Evolutionary conservation across 1,140 invertebrate species (phyloP).

Genomic region (Magallana angulata): DNA sequence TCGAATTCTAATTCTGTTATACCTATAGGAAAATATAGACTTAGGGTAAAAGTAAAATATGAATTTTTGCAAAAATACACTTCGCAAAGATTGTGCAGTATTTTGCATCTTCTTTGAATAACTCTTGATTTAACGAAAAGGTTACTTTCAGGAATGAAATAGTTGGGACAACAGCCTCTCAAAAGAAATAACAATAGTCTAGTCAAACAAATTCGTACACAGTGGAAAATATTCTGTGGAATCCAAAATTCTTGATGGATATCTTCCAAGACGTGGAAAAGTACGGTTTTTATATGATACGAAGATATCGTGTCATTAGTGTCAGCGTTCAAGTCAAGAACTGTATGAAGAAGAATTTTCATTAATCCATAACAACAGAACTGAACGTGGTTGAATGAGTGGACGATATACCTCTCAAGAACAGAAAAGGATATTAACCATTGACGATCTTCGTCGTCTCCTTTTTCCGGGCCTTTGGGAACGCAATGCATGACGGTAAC

Average conservation of each 20-base stretch:
- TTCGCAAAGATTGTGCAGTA: background rate
- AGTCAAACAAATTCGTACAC: background rate
- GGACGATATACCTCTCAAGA: background rate
- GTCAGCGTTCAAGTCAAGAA: background rate
- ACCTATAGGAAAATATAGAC: background rate
- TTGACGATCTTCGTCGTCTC: background rate
- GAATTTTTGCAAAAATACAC: background rate
- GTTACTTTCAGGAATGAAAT: background rate
- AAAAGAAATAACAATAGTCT: background rate
- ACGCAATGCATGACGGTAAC: background rate
- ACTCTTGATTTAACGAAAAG: background rate
- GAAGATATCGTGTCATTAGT: background rate
- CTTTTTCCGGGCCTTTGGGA: background rate
- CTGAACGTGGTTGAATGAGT: background rate
- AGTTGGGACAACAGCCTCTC: background rate
- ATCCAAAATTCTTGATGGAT: background rate
- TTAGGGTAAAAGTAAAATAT: background rate
- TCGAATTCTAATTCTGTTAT: background rate
- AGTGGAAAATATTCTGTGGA: background rate
- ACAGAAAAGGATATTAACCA: background rate
- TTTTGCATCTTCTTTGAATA: too few relatives aligned
- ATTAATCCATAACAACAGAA: background rate
- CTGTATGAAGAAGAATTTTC: background rate
- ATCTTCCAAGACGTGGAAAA: background rate
- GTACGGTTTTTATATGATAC: background rate